phyloP scores from a whole-genome alignment of 1,140 invertebrate genomes.

The Harlomillsia oculata region DNA sequence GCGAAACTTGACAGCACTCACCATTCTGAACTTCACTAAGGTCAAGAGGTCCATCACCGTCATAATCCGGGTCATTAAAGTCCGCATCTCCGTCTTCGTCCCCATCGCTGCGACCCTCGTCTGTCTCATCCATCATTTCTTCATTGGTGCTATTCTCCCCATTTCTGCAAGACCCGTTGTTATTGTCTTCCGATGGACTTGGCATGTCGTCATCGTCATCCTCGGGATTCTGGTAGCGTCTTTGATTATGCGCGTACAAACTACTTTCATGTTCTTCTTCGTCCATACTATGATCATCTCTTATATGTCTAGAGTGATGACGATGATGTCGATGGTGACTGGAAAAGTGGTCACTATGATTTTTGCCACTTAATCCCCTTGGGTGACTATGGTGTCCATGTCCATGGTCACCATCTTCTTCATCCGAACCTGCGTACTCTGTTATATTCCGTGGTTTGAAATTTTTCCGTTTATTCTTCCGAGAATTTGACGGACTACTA shows the following conservation, averaged over 20 bases:
- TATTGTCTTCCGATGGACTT: slow-evolving; percentile 13
- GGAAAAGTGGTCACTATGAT: slow-evolving; percentile 6
- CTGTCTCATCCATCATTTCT: slow-evolving; percentile 5
- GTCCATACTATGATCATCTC: slow-evolving; percentile 1
- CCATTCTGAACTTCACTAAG: slow-evolving; percentile 34
- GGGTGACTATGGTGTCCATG: not conserved
- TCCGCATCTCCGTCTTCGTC: slow-evolving; percentile 25
- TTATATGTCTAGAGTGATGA: not conserved
- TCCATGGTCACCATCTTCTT: slow-evolving; percentile 24
- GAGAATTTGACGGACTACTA: slow-evolving; percentile 18
- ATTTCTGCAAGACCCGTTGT: slow-evolving; percentile 7
- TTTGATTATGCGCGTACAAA: not conserved
- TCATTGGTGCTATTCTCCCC: not conserved
- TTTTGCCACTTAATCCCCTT: not conserved
- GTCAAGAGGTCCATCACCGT: slow-evolving; percentile 28
- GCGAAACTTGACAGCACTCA: too few species aligned
- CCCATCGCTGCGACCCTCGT: not conserved
- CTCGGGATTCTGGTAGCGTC: slow-evolving; percentile 8
- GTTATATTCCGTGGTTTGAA: slow-evolving; percentile 32
- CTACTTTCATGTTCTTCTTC: not conserved
- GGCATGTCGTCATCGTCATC: not conserved
- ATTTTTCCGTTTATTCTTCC: slow-evolving; percentile 35
- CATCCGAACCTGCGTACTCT: slow-evolving; percentile 35
- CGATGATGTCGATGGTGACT: not conserved
- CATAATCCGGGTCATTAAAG: slow-evolving; percentile 14